Evolutionary conservation across 2,113 vertebrate genomes (phyloP), one percentile per base, ranked within the genome.

Genomic region (Percopsis transmontana): DNA sequence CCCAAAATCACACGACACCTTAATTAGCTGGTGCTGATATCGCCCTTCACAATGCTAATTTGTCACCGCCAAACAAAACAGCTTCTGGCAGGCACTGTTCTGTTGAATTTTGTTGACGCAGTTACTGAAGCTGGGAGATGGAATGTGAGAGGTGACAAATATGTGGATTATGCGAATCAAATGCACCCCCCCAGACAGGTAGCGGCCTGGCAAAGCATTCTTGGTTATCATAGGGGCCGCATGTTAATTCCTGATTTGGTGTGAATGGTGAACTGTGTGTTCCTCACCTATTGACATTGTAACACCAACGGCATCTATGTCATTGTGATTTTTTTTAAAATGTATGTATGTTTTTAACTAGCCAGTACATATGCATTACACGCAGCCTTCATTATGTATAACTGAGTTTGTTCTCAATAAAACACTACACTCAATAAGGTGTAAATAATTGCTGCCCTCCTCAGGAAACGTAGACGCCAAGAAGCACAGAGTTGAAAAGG

Each of bases 1-100:
- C 86, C 90, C 88, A 90, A 90, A 92, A 91, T 91, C 89, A 90
- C 83, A 91, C 82, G 68, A 90, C 90, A 90, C 88, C 89, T 90
- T 91, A 90, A 91, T 91, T 91, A 92, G 89, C 85, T 82, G 70
- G 78, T 83, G 83, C 83, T 80, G 84, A 82, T 88, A 80, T 86
- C 77, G 82, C 68, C 84, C 85, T 84, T 85, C 87, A 84, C 77
- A 72, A 44, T 11, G 53, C 66, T 86, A 83, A 87, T 86, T 83
- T 87, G 79, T 79, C 84, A 85, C 74, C 63, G 39, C 50, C 58
- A 63, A 42, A 57, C 75, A 76, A 84, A 87, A 77, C 79, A 71
- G 75, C 65, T 69, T 50, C 81, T 86, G 80, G 81, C 76, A 83
- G 58, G 53, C 69, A 16, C 10, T 9, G 50, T 55, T 76, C 64